phyloP scores from a whole-genome alignment of 2,888 invertebrate genomes.

The Acanthosoma haemorrhoidale region DNA sequence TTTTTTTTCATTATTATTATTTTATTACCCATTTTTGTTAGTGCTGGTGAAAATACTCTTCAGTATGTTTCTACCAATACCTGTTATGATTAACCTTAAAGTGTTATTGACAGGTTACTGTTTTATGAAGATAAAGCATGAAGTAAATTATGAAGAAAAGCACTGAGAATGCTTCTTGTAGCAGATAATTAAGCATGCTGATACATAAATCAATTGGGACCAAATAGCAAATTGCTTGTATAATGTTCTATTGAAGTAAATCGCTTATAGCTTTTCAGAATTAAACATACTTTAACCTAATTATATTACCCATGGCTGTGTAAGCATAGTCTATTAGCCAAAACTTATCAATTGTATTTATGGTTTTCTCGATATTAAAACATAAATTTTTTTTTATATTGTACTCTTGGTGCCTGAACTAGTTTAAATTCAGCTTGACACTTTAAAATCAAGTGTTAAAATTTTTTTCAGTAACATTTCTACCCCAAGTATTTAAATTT shows the following conservation, averaged over 20 bases:
- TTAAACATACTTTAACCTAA: background rate
- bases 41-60: background rate
- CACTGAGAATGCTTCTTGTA: conserved; percentile 7
- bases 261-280: background rate
- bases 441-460: background rate
- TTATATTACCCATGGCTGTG: background rate
- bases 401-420: conserved; percentile 31
- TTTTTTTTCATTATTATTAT: background rate
- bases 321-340: background rate
- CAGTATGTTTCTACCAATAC: background rate
- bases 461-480: conserved; percentile 8
- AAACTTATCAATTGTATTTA: background rate
- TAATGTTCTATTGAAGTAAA: background rate
- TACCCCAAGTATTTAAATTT: background rate
- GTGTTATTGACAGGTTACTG: background rate
- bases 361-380: background rate
- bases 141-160: background rate
- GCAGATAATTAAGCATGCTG: conserved; percentile 5
- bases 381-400: background rate
- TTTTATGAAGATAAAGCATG: background rate
- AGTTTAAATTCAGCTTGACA: conserved; percentile 1
- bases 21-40: background rate
- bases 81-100: background rate
- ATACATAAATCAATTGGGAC: conserved; percentile 7
- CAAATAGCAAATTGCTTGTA: conserved; percentile 10